Conservation (phyloP, 2,797 vertebrate species). For the Hyperoplus immaculatus region DNA sequence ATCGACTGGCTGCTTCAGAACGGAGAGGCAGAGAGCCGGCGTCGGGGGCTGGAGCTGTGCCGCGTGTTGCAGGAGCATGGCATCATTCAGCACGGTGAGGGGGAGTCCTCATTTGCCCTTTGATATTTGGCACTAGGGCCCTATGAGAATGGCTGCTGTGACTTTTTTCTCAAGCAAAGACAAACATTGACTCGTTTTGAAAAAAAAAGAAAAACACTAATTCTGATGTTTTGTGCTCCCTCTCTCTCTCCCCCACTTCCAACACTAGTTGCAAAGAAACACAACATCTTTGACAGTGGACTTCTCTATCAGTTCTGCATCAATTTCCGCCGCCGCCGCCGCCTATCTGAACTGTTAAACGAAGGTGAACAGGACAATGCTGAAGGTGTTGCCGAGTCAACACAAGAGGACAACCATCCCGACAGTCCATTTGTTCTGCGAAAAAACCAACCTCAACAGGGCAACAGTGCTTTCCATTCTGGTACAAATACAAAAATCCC, state of each 20-base stretch:
- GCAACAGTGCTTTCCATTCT: slow-evolving; percentile 84
- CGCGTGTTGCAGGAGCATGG: slow-evolving; percentile 88
- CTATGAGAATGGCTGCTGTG: slow-evolving; percentile 18
- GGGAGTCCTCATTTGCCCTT: slow-evolving; percentile 34
- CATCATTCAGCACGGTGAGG: slow-evolving; percentile 91
- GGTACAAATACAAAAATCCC: slow-evolving; percentile 73
- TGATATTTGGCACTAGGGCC: slow-evolving; percentile 12
- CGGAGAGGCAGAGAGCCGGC: slow-evolving; percentile 85
- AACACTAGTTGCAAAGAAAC: slow-evolving; percentile 85
- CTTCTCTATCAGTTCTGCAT: slow-evolving; percentile 91
- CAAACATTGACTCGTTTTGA: background rate
- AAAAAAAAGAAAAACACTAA: background rate
- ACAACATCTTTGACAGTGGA: slow-evolving; percentile 90
- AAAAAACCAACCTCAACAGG: slow-evolving; percentile 78
- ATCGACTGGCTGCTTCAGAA: slow-evolving; percentile 92
- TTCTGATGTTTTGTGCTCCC: slow-evolving; percentile 44
- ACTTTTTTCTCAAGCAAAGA: slow-evolving; percentile 36
- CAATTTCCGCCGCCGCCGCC: slow-evolving; percentile 87
- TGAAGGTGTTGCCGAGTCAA: slow-evolving; percentile 31
- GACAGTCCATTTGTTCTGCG: slow-evolving; percentile 89
- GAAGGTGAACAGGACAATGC: slow-evolving; percentile 75
- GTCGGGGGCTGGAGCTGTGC: slow-evolving; percentile 87
- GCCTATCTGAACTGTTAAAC: slow-evolving; percentile 86
- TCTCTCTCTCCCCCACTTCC: slow-evolving; percentile 9
- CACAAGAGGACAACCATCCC: slow-evolving; percentile 78